Evolutionary conservation across 2,113 vertebrate genomes (phyloP), one percentile per base, ranked within the genome.

Genomic region (Toxostoma redivivum): DNA sequence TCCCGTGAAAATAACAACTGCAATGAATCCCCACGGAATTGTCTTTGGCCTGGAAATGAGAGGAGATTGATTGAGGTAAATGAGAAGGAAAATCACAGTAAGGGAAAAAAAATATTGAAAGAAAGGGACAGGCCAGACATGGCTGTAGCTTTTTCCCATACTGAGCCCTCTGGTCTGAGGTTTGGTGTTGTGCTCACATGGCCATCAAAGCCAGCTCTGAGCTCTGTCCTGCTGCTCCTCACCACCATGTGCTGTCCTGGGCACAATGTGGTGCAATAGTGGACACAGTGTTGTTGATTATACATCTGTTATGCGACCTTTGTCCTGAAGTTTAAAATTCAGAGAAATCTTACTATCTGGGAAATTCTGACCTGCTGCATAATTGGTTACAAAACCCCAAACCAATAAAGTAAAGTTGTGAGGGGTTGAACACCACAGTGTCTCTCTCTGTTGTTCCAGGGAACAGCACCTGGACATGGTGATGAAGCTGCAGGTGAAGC

Each of bases 1-100:
- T 90, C 93, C 94, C 50, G 5, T 92, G 95, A 64, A 95, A 90
- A 95, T 77, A 91, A 87, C 70, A 65, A 74, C 81, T 79, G 70
- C 78, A 84, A 76, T 38, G 77, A 81, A 87, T 81, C 92, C 91
- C 61, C 16, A 2, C 1, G 61, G 94, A 56, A 62, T 72, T 91
- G 66, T 50, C 81, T 91, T 54, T 80, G 78, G 74, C 80, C 74
- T 90, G 79, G 66, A 73, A 94, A 90, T 54, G 86, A 86, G 81
- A 44, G 37, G 66, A 92, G 90, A 90, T 87, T 85, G 89, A 81
- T 33, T 77, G 94, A 73, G 78, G 58, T 91, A 85, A 95, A 95
- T 74, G 81, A 92, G 89, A 82, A 85, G 71, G 82, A 77, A 96
- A 95, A 73, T 87, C 61, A 15, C 54, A 50, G 48, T 44, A 5